Evolutionary conservation across 1,140 invertebrate species (phyloP), one percentile per base, ranked within the genome.

Genomic region (Gerris buenoi): DNA sequence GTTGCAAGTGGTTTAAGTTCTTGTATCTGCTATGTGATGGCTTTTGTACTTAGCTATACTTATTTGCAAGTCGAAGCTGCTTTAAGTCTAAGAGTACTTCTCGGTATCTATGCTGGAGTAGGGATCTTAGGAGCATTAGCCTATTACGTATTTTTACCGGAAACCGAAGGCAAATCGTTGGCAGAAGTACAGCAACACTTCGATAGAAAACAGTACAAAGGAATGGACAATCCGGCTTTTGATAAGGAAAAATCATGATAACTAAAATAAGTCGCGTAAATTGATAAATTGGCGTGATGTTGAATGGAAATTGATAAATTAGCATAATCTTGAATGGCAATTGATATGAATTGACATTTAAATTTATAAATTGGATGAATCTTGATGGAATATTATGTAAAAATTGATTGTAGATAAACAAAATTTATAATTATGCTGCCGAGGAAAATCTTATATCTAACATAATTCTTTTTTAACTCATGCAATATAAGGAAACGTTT

Each of bases 121-220:
- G 80, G 81, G 63, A 72, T 81, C n/a, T 68, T 80, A 1, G 79
- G 82, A 27, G 74, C 77, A 3, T 68, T 79, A 13, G 77, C 80
- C 28, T 83, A 83, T 65, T 79, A 79, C 56, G 79, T 83, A 66
- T 78, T 80, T 67, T 76, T 86, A 57, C 89, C 89, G 1, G 90
- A 95, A 79, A 95, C 91, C 0, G 91, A 93, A 65, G 88, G 88
- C 0, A 65, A 26, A 25, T 25, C 23, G 75, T 75, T 93, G 2
- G 82, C 84, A 70, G 88, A 94, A 76, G 85, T 87, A 33, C 72
- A 75, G 59, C 18, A 56, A 25, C 63, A 68, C 65, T 68, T 68
- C 27, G 56, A 15, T 25, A 46, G 66, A n/a, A 59, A 63, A 56
- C 33, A 23, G 2, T 27, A 59, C n/a, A 46, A 46, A 65, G 64